Conservation (phyloP, 2,888 invertebrate genomes). For the Ditula angustiorana region DNA sequence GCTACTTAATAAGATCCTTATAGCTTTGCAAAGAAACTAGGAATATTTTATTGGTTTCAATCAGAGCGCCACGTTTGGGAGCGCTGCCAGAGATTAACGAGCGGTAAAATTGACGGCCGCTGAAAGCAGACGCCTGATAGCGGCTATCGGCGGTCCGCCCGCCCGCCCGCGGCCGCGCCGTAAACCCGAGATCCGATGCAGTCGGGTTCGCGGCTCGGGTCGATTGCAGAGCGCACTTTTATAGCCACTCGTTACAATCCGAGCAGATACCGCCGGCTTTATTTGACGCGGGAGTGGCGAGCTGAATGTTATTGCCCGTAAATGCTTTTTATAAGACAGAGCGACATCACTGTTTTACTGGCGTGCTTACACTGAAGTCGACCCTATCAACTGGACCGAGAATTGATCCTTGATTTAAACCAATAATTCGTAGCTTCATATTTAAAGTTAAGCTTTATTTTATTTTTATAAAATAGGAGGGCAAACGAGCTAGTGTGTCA, state of each 20-base stretch:
- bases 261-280: neutral
- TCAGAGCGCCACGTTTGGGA: slow-evolving; percentile 18
- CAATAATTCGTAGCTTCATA: too few species aligned
- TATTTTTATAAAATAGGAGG: too few species aligned
- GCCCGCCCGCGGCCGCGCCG: neutral
- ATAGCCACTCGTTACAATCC: slow-evolving; percentile 4
- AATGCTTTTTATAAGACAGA: neutral
- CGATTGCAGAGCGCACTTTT: slow-evolving; percentile 9
- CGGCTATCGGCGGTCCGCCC: slow-evolving; percentile 1
- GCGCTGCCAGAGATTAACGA: slow-evolving; percentile 30
- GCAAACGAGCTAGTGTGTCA: too few species aligned
- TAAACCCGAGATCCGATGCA: neutral
- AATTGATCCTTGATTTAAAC: neutral
- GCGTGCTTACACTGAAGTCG: neutral
- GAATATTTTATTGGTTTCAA: slow-evolving; percentile 25
- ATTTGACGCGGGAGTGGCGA: neutral
- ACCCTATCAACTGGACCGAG: neutral
- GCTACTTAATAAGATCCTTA: slow-evolving; percentile 30
- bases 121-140: slow-evolving; percentile 19
- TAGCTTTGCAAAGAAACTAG: slow-evolving; percentile 26
- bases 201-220: neutral
- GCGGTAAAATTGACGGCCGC: slow-evolving; percentile 24
- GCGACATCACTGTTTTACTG: slow-evolving; percentile 3
- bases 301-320: slow-evolving; percentile 3
- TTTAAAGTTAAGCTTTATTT: too few species aligned